Evolutionary conservation across 1,140 invertebrate genomes (phyloP).

Genomic region (Ptiloglossa arizonensis): DNA sequence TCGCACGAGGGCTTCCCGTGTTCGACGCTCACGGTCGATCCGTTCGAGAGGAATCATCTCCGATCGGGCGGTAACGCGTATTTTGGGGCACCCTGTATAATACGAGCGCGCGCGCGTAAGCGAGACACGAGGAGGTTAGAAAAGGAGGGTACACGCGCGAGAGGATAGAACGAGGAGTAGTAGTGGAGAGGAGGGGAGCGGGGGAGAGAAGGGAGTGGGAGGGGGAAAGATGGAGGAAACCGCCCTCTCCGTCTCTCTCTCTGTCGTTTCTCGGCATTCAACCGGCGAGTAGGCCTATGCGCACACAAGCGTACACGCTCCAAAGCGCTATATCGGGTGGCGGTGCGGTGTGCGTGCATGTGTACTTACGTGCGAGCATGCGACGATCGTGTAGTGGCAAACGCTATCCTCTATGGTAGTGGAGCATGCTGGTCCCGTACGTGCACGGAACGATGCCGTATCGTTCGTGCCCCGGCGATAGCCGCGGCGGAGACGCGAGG

Average conservation of each 20-base stretch:
- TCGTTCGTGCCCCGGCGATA: conserved; percentile 13
- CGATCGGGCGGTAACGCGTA: not conserved
- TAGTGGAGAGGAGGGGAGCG: conserved; percentile 5
- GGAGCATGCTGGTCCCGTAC: conserved; percentile 38
- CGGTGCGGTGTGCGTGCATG: conserved; percentile 8
- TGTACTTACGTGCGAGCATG: conserved; percentile 63
- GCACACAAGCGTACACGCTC: conserved; percentile 11
- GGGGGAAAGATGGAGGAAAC: conserved; percentile 53
- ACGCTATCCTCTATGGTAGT: conserved; percentile 57
- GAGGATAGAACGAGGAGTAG: conserved; percentile 31
- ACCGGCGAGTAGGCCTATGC: conserved; percentile 47
- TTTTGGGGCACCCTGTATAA: conserved; percentile 7
- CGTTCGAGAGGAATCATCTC: not conserved
- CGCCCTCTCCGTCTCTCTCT: conserved; percentile 36
- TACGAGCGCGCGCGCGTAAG: conserved; percentile 34
- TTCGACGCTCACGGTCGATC: not conserved
- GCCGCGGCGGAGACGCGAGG: conserved; percentile 11
- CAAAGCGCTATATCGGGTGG: conserved; percentile 7
- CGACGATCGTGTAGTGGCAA: conserved; percentile 43
- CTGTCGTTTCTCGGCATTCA: conserved; percentile 46
- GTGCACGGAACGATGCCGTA: conserved; percentile 10
- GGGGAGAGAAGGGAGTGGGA: conserved; percentile 10
- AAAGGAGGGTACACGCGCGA: conserved; percentile 9
- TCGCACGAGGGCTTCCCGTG: too few species aligned
- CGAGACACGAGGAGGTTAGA: conserved; percentile 1